These are phyloP conservation scores for Andrena bicolor DNA, from an alignment of 2,888 invertebrate genomes.

Conservation along the genomic window DNA sequence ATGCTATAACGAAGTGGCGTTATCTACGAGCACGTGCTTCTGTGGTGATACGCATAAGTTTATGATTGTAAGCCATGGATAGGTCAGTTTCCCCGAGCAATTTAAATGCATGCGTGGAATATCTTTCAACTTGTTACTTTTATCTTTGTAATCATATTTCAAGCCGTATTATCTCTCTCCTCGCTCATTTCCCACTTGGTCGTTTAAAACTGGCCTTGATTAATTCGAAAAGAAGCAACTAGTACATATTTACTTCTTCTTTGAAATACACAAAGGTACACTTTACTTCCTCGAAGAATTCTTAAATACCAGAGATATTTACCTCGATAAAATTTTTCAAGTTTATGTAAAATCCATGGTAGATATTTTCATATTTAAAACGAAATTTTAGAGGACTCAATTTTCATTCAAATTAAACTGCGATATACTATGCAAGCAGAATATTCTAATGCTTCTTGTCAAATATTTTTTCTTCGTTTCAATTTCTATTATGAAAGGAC, in stretches of 20 bases:
- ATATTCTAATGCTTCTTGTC: not conserved
- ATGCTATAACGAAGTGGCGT: not conserved
- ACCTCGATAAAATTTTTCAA: too few species aligned
- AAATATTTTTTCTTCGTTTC: not conserved
- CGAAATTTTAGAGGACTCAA: not conserved
- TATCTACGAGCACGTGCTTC: not conserved
- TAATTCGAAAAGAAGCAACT: not conserved
- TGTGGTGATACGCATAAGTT: conserved; percentile 10
- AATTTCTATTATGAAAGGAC: not conserved
- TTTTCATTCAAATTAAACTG: not conserved
- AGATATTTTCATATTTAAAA: too few species aligned
- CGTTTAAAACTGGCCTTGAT: not conserved
- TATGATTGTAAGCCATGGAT: conserved; percentile 13
- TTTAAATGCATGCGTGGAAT: not conserved
- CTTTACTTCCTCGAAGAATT: not conserved
- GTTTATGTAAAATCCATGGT: too few species aligned
- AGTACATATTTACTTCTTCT: not conserved
- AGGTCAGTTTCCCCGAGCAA: conserved; percentile 2
- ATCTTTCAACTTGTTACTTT: not conserved
- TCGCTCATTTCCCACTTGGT: not conserved
- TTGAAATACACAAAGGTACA: not conserved
- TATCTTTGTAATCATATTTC: conserved; percentile 1
- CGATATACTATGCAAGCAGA: too few species aligned
- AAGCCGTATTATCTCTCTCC: not conserved
- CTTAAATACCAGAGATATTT: too few species aligned